phyloP scores from a whole-genome alignment of 1,140 invertebrate species.

The Belonocnema kinseyi region DNA sequence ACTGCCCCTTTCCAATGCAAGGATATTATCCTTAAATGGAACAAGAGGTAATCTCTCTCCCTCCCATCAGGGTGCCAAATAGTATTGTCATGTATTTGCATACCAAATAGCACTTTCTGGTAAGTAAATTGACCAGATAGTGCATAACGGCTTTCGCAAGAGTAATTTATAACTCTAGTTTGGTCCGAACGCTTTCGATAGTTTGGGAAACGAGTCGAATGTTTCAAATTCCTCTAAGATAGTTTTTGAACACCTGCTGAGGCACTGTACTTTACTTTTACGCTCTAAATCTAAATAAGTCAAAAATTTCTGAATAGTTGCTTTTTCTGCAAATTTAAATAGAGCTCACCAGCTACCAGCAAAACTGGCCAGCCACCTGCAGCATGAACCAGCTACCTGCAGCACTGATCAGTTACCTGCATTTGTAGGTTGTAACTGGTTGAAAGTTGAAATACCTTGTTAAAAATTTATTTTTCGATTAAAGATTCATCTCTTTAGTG shows the following conservation, averaged over 20 bases:
- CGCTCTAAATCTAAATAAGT: too few relatives aligned
- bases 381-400: too few relatives aligned
- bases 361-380: too few relatives aligned
- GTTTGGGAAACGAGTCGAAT: not conserved
- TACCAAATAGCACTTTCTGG: not conserved
- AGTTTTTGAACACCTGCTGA: not conserved
- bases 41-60: constrained; percentile 20
- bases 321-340: too few relatives aligned
- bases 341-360: too few relatives aligned
- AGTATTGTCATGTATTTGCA: constrained; percentile 18
- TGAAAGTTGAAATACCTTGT: too few relatives aligned
- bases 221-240: not conserved
- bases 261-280: too few relatives aligned
- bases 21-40: constrained; percentile 13
- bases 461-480: too few relatives aligned
- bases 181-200: not conserved
- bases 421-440: too few relatives aligned
- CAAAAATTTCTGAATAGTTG: too few relatives aligned
- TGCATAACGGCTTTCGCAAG: not conserved
- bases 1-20: not conserved
- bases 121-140: constrained; percentile 3
- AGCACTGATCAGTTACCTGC: too few relatives aligned
- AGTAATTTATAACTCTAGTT: constrained; percentile 4
- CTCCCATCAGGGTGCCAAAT: constrained; percentile 18
- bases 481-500: too few relatives aligned